Conservation (phyloP, 2,797 vertebrate genomes). For the Varecia variegata region DNA sequence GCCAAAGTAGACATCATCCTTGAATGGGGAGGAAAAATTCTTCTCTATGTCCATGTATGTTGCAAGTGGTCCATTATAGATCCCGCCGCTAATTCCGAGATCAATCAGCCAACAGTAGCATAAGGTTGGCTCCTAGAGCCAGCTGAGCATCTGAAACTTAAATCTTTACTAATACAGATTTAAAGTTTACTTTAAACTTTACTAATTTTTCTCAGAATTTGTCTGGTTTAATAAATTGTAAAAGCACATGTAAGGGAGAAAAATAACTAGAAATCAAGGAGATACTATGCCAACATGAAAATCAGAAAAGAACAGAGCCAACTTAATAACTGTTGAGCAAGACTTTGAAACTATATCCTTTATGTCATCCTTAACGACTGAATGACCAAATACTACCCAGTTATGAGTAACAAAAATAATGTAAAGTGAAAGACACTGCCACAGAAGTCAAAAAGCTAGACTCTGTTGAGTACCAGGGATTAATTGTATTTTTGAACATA, state of each 20-base stretch:
- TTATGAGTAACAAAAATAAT: background rate
- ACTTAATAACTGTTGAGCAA: background rate
- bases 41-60: background rate
- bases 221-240: background rate
- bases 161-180: background rate
- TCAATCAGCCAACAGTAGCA: background rate
- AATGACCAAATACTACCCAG: background rate
- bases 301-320: constrained; percentile 9
- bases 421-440: background rate
- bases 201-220: background rate
- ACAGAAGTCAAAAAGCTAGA: background rate
- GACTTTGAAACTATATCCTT: background rate
- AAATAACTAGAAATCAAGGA: background rate
- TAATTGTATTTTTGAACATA: constrained; percentile 5
- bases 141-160: background rate
- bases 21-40: background rate
- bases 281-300: background rate
- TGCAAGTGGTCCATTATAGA: background rate
- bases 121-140: background rate
- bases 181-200: background rate
- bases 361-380: background rate
- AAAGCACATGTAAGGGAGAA: background rate
- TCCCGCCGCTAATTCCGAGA: background rate
- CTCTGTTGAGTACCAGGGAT: background rate
- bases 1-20: background rate